Evolutionary conservation across 1,140 invertebrate genomes (phyloP).

Genomic region (Mercenaria mercenaria): DNA sequence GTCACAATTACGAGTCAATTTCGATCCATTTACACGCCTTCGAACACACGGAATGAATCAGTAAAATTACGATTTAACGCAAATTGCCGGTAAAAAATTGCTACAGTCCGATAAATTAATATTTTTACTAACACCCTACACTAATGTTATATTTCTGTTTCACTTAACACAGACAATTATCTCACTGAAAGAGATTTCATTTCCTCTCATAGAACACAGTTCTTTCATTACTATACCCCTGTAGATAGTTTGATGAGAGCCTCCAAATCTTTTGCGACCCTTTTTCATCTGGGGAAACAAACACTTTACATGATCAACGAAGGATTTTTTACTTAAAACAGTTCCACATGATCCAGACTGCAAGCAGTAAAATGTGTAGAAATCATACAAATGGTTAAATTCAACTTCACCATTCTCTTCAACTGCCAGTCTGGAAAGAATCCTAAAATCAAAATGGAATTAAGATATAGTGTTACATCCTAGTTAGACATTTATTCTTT

Average conservation of each 20-base stretch:
- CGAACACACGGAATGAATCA: no score
- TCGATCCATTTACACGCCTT: no score
- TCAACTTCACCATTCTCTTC: constrained; percentile 7
- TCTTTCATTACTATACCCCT: not conserved
- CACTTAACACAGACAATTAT: no score
- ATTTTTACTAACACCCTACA: no score
- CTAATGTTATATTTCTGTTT: no score
- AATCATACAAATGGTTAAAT: constrained; percentile 33
- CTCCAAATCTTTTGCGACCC: not conserved
- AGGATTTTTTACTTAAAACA: not conserved
- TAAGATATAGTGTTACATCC: no score
- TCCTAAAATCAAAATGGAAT: not conserved
- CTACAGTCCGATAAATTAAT: no score
- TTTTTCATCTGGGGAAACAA: not conserved
- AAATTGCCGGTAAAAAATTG: no score
- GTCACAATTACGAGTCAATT: no score
- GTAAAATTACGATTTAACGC: no score
- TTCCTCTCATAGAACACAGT: not conserved
- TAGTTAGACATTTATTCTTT: not conserved
- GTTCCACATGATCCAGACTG: not conserved
- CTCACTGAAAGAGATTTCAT: not conserved
- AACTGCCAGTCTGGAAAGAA: not conserved
- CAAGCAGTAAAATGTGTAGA: not conserved
- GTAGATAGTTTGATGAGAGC: not conserved
- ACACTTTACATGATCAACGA: not conserved